phyloP scores from a whole-genome alignment of 1,140 invertebrate genomes.

The Ips nitidus region DNA sequence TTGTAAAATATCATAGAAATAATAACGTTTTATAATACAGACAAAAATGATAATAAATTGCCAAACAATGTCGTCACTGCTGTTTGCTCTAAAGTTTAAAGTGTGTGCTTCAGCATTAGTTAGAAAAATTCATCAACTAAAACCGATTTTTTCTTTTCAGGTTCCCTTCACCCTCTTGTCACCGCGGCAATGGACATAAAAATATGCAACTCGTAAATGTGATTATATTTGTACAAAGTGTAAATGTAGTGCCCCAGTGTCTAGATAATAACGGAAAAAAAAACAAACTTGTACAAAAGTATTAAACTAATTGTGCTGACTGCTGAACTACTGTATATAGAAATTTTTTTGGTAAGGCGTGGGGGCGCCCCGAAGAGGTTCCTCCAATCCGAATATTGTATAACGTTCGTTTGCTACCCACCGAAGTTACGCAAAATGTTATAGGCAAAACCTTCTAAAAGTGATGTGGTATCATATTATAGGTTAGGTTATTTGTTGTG shows the following conservation, averaged over 20 bases:
- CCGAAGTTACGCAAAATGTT: slow-evolving; percentile 40
- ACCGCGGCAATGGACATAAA: slow-evolving; percentile 53
- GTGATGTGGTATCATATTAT: slow-evolving; percentile 49
- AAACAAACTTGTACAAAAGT: slow-evolving; percentile 53
- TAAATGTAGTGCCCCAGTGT: slow-evolving; percentile 55
- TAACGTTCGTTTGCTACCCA: slow-evolving; percentile 37
- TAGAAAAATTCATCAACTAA: neutral
- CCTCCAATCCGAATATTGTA: slow-evolving; percentile 22
- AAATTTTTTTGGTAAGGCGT: slow-evolving; percentile 40
- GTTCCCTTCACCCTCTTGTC: slow-evolving; percentile 44
- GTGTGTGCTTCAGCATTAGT: neutral
- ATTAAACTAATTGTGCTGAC: slow-evolving; percentile 51
- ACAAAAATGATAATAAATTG: too few relatives aligned
- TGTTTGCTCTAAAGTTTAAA: too few relatives aligned
- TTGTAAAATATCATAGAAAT: too few relatives aligned
- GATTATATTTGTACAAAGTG: slow-evolving; percentile 55
- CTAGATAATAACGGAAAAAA: slow-evolving; percentile 44
- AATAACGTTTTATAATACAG: too few relatives aligned
- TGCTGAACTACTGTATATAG: slow-evolving; percentile 46
- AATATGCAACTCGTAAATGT: slow-evolving; percentile 55
- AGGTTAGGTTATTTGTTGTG: slow-evolving; percentile 43
- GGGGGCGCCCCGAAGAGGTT: slow-evolving; percentile 44
- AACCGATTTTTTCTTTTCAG: slow-evolving; percentile 43
- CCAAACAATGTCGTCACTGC: too few relatives aligned
- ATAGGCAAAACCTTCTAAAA: slow-evolving; percentile 45